Conservation (phyloP, 2,888 invertebrate species). For the Megalurothrips usitatus region DNA sequence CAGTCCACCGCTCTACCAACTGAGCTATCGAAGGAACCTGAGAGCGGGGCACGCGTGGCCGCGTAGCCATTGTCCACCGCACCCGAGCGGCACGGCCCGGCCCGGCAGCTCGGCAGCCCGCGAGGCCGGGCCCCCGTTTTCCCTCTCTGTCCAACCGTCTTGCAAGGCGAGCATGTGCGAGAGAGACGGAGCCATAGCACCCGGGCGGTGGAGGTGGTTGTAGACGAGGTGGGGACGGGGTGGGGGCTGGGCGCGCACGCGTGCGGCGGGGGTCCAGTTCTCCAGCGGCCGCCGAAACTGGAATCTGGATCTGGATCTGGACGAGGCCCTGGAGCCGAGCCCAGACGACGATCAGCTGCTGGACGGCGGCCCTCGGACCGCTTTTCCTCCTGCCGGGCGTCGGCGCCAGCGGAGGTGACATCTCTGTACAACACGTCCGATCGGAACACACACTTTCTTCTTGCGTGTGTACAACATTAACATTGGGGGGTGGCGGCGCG, state of each 20-base stretch:
- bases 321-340: neutral
- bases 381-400: neutral
- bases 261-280: too few relatives aligned
- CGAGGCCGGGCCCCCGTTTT: too few relatives aligned
- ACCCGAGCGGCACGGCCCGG: neutral
- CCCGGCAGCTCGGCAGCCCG: neutral
- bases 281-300: too few relatives aligned
- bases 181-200: neutral
- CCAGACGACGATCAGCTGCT: neutral
- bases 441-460: too few relatives aligned
- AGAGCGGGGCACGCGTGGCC: neutral
- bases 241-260: too few relatives aligned
- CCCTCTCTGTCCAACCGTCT: too few relatives aligned
- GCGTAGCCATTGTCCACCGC: neutral
- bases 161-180: neutral
- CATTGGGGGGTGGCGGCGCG: too few relatives aligned
- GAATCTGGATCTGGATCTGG: too few relatives aligned
- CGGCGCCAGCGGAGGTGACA: neutral
- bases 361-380: neutral
- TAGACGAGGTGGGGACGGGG: too few relatives aligned
- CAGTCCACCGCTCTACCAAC: slow-evolving; percentile 41
- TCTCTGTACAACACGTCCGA: too few relatives aligned
- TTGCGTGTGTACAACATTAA: too few relatives aligned
- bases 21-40: slow-evolving; percentile 36
- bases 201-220: too few relatives aligned